These are phyloP conservation scores for Fissipunctia ypsillon DNA, from an alignment of 2,888 invertebrate genomes.

Conservation along the genomic window DNA sequence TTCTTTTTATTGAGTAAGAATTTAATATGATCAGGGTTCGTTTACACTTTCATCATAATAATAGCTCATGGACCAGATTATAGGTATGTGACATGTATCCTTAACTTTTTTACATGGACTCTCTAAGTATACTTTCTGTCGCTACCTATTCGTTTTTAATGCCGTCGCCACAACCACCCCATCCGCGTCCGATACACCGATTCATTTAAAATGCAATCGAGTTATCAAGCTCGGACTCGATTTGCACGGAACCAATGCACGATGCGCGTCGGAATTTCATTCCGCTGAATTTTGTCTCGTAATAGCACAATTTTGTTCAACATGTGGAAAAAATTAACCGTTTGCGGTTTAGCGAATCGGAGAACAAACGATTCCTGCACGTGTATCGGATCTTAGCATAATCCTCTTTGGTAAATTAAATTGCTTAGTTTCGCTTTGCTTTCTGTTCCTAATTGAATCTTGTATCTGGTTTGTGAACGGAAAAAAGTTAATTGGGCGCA, in stretches of 20 bases:
- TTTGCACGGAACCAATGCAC: constrained; percentile 57
- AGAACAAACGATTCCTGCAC: constrained; percentile 23
- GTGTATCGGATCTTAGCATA: constrained; percentile 32
- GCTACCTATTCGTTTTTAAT: background rate
- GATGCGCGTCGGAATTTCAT: constrained; percentile 43
- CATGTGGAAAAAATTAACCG: constrained; percentile 17
- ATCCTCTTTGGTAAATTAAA: constrained; percentile 35
- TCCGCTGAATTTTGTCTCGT: constrained; percentile 40
- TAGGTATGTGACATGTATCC: too few species aligned
- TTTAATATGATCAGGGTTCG: too few species aligned
- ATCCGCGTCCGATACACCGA: constrained; percentile 46
- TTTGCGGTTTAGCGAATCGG: constrained; percentile 5
- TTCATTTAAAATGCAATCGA: constrained; percentile 73
- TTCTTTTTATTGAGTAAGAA: too few species aligned
- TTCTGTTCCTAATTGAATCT: constrained; percentile 41
- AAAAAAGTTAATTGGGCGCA: constrained; percentile 36
- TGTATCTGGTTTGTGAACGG: constrained; percentile 13
- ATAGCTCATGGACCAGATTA: too few species aligned
- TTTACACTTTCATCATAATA: too few species aligned
- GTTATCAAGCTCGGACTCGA: constrained; percentile 65
- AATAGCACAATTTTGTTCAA: constrained; percentile 29
- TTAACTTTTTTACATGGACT: background rate
- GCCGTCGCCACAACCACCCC: constrained; percentile 9
- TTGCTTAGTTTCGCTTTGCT: constrained; percentile 19
- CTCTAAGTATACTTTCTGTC: too few species aligned